These are phyloP conservation scores for Pyralis farinalis DNA, from an alignment of 2,888 invertebrate genomes.

Conservation along the genomic window DNA sequence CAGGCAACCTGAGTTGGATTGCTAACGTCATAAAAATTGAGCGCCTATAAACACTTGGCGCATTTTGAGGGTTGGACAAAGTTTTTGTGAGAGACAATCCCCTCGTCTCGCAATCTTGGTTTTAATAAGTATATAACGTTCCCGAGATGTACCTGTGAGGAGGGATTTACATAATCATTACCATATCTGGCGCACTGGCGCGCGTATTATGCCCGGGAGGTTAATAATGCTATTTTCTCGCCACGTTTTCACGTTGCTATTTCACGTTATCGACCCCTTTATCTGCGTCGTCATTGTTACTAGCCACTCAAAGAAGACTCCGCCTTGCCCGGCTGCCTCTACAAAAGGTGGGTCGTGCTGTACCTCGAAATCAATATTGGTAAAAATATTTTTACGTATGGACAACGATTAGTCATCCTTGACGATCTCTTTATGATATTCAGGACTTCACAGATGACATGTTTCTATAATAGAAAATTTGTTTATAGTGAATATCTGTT, in stretches of 20 bases:
- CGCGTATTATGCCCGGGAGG: constrained; percentile 79
- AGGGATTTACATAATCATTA: constrained; percentile 81
- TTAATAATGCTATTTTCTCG: constrained; percentile 82
- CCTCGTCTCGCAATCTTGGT: constrained; percentile 72
- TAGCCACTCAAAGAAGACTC: constrained; percentile 66
- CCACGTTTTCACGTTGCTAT: constrained; percentile 79
- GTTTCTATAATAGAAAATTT: neutral
- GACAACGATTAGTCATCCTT: constrained; percentile 11
- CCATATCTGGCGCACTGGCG: constrained; percentile 80
- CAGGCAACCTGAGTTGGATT: constrained; percentile 70
- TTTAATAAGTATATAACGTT: constrained; percentile 80
- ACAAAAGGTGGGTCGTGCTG: constrained; percentile 27
- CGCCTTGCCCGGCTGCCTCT: constrained; percentile 41
- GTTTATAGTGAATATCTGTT: no score
- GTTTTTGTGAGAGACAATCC: constrained; percentile 68
- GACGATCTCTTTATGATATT: constrained; percentile 6
- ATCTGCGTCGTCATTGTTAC: constrained; percentile 77
- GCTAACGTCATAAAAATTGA: constrained; percentile 68
- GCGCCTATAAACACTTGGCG: constrained; percentile 61
- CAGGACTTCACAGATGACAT: neutral
- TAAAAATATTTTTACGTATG: constrained; percentile 13
- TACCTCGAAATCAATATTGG: constrained; percentile 14
- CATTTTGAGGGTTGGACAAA: constrained; percentile 44
- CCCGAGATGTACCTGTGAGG: constrained; percentile 77
- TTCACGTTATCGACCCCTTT: constrained; percentile 76